Evolutionary conservation across 92 coral and sea anemone genomes (phyloP), one percentile per base, ranked within the genome.

Genomic region (Epizoanthus illoricatus): DNA sequence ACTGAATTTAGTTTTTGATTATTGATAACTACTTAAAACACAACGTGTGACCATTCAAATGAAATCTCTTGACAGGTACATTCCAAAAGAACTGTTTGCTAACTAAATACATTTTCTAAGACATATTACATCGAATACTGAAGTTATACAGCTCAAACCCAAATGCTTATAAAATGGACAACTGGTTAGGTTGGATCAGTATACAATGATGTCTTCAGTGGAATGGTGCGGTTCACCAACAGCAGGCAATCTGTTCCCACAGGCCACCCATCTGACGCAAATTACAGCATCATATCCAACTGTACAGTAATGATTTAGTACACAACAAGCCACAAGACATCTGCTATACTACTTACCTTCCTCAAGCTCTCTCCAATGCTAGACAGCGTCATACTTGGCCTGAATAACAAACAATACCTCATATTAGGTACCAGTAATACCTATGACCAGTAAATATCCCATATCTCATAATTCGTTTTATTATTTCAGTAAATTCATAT

Each of bases 351-450:
- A n/a, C 80, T n/a, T 69, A 95, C 98, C 94, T 86, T 97, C 75
- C 87, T 81, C 11, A 97, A 82, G 62, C 84, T 87, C 86, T 94
- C 95, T 28, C 98, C 99, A 78, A 92, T 83, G 24, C 84, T 87
- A 56, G 88, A 82, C 81, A 92, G 73, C 43, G 89, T 87, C 81
- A 92, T 69, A 19, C 72, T 74, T 28, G 89, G 85, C 69, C 82
- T 84, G 63, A 33, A 62, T 61, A 63, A 54, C 76, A 42, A 16
- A 20, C 41, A 33, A 83, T 15, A 56, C n/a, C 15, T 40, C 15
- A 55, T 52, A 52, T 52, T 52, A 52, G 56, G 1, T 52, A 52
- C 56, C 56, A 52, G 16, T 52, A 13, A 52, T 52, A 52, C 56
- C 9, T 45, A 45, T 4, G 52, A 45, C 52, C 52, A 2, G 8